Conservation (phyloP, 2,797 vertebrate species). For the Ispidina lecontei region DNA sequence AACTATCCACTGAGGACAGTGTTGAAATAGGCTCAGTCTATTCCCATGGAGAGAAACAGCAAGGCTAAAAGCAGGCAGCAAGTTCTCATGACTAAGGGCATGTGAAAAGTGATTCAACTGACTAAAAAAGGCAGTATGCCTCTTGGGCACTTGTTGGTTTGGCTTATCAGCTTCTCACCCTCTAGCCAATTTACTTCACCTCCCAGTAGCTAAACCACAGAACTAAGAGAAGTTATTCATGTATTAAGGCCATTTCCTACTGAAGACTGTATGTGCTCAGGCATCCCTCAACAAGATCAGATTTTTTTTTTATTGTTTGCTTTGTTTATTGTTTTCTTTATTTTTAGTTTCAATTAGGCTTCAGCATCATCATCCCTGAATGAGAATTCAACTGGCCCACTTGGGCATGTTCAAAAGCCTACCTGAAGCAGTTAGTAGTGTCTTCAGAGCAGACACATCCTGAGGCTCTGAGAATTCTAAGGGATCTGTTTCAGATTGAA, state of each 20-base stretch:
- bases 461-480: not conserved
- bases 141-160: not conserved
- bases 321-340: not conserved
- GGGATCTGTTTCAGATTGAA: not conserved
- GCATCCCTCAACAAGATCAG: not conserved
- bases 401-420: not conserved
- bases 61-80: not conserved
- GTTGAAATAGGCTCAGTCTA: not conserved
- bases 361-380: not conserved
- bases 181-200: not conserved
- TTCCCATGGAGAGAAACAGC: not conserved
- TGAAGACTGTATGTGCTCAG: not conserved
- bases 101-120: fast-evolving
- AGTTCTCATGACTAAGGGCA: not conserved
- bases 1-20: not conserved
- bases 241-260: not conserved
- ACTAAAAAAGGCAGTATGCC: not conserved
- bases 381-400: not conserved
- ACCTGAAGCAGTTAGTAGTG: not conserved
- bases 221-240: not conserved
- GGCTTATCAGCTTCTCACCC: not conserved
- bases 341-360: not conserved
- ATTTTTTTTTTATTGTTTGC: not conserved
- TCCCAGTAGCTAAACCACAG: not conserved
- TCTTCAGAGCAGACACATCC: slow-evolving; percentile 12